These are phyloP conservation scores for Sus scrofa DNA, from an alignment of 2,113 vertebrate species.

Conservation along the genomic window T2T-Sscrofa CM000818.6:132671501-132672000, in stretches of 20 bases:
- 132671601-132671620: neutral
- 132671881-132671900: neutral
- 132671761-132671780: neutral
- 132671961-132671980: no score
- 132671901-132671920: neutral
- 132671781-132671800: neutral
- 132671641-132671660: neutral
- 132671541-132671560: neutral
- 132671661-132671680: neutral
- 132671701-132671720: neutral
- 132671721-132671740: neutral
- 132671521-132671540: neutral
- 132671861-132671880: neutral
- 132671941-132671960: no score
- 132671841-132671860: slow-evolving; percentile 11
- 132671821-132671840: slow-evolving; percentile 10
- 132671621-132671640: neutral
- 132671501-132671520: neutral
- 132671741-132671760: neutral
- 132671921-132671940: neutral
- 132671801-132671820: neutral
- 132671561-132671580: neutral
- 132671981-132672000: no score
- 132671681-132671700: neutral
- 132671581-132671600: neutral